Evolutionary conservation across 2,113 vertebrate genomes (phyloP).

Genomic region (Theristicus caerulescens): DNA sequence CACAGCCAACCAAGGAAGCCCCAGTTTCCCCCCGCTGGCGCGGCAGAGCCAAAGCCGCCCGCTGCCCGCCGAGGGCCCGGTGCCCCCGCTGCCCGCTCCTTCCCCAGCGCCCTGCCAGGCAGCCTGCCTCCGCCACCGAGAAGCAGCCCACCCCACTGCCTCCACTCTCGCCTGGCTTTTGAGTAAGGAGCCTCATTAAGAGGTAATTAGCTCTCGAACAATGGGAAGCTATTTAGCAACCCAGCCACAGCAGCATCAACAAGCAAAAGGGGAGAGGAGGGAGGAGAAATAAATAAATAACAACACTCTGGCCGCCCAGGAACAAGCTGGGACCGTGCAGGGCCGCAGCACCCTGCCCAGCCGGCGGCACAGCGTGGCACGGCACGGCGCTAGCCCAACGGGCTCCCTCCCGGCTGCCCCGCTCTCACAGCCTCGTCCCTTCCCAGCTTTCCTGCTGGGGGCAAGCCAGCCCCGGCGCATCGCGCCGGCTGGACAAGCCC

Average conservation of each 20-base stretch:
- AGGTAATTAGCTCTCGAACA: conserved; percentile 66
- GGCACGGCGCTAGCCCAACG: fast-evolving
- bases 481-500: fast-evolving
- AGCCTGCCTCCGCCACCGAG: not conserved
- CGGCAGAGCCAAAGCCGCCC: not conserved
- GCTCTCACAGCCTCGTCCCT: fast-evolving
- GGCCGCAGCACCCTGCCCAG: not conserved
- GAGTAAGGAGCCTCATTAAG: conserved; percentile 63
- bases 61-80: not conserved
- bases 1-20: fast-evolving
- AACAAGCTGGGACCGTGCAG: not conserved
- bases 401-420: not conserved
- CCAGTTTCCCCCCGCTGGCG: fast-evolving
- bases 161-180: not conserved
- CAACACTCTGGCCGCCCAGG: not conserved
- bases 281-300: conserved; percentile 32
- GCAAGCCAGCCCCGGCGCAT: not conserved
- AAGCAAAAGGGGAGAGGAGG: conserved; percentile 4
- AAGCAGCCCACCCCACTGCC: not conserved
- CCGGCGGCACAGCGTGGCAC: not conserved
- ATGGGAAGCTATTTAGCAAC: conserved; percentile 62
- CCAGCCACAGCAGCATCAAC: conserved; percentile 56
- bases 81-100: not conserved
- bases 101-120: not conserved
- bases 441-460: not conserved